Conservation (phyloP, 1,140 invertebrate species). For the Penaeus vannamei region DNA sequence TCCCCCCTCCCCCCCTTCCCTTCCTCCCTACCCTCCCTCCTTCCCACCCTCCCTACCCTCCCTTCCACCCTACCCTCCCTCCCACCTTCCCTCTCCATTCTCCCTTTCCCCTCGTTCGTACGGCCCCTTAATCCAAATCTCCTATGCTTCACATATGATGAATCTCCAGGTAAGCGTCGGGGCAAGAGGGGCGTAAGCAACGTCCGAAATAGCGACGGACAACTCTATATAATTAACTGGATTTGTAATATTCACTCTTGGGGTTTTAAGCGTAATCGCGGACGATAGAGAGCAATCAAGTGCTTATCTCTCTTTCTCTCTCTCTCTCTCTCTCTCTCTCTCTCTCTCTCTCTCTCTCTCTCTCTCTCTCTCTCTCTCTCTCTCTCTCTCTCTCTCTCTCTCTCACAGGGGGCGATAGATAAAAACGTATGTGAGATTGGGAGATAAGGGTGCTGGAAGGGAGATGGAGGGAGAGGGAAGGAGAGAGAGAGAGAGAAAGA, state of each 20-base stretch:
- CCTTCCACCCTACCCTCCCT: background rate
- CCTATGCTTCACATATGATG: constrained; percentile 45
- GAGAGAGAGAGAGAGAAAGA: constrained; percentile 18
- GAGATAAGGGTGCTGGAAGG: background rate
- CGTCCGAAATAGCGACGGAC: too few species aligned
- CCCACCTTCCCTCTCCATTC: background rate
- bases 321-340: background rate
- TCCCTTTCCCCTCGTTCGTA: constrained; percentile 19
- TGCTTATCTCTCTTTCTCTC: background rate
- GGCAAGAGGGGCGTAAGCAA: constrained; percentile 19
- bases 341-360: constrained; percentile 3
- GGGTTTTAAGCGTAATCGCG: background rate
- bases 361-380: constrained; percentile 9
- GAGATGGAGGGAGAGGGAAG: background rate
- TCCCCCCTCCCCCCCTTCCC: background rate
- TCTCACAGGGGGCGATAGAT: too few species aligned
- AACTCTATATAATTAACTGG: background rate
- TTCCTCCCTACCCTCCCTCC: background rate
- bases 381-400: constrained; percentile 24
- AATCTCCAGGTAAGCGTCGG: background rate
- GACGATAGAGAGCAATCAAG: background rate
- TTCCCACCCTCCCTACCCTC: background rate
- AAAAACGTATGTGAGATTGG: too few species aligned
- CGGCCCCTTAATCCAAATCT: constrained; percentile 38
- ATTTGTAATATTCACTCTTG: background rate